A percentile compares a stretch with the other conserved stretches of the same genome.
These are phyloP conservation scores for Calidris pygmaea DNA, from an alignment of 2,113 vertebrate species.

Conservation along the genomic window DNA sequence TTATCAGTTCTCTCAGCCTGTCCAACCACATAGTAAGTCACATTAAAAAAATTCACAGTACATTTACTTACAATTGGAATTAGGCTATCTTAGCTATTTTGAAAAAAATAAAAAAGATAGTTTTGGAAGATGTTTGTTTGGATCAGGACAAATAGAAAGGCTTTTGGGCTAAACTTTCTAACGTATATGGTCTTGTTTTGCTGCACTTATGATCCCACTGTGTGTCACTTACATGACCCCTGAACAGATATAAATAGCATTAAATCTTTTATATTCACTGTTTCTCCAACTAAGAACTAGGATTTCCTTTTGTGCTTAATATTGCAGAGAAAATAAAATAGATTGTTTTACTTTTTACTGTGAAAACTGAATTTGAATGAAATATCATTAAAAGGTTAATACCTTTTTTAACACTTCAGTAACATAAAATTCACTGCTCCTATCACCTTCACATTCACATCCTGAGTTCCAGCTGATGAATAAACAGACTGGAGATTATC, in stretches of 20 bases:
- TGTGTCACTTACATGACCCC: neutral
- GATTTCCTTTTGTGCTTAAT: neutral
- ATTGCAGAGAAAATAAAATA: neutral
- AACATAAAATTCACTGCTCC: constrained; percentile 25
- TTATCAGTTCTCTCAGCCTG: neutral
- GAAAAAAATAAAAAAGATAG: neutral
- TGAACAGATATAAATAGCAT: neutral
- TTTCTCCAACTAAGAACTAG: neutral
- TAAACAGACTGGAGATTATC: constrained; percentile 69
- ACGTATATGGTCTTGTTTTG: neutral
- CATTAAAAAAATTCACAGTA: neutral
- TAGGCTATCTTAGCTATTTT: neutral
- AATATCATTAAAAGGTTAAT: constrained; percentile 46
- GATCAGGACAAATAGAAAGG: neutral
- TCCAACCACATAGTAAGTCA: neutral
- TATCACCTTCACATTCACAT: constrained; percentile 51
- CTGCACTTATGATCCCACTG: neutral
- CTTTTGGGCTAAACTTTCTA: neutral
- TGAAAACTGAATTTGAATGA: neutral
- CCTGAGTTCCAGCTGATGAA: constrained; percentile 56
- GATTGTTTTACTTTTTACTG: neutral
- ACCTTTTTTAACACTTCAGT: neutral
- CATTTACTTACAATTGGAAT: neutral
- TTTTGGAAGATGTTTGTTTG: neutral
- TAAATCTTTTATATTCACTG: neutral